A percentile compares a stretch with the other conserved stretches of the same genome.
Conservation (phyloP, 64 coral and sea anemone species). For the Actinia equina region DNA sequence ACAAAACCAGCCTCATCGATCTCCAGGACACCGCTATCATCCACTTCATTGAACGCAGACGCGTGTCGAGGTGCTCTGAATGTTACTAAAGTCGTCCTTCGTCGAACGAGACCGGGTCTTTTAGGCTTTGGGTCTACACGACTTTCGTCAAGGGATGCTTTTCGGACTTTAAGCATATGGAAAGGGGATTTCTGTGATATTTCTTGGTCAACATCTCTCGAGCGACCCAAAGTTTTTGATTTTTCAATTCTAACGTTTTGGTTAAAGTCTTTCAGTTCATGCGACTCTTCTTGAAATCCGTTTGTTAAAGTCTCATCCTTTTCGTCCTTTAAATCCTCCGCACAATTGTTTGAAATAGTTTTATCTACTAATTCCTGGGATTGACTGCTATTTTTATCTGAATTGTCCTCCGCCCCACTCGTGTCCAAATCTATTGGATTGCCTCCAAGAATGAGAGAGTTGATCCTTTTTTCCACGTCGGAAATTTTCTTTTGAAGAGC, state of each 20-base stretch:
- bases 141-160: conserved; percentile 33
- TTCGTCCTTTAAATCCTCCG: background rate
- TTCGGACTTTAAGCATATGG: conserved; percentile 17
- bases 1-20: conserved; percentile 81
- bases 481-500: conserved; percentile 37
- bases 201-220: background rate
- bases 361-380: background rate
- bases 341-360: background rate
- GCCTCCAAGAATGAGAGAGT: conserved; percentile 63
- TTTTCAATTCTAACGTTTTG: conserved; percentile 2
- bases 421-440: conserved; percentile 1
- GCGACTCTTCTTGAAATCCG: background rate
- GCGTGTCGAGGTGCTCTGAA: conserved; percentile 71
- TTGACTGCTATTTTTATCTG: background rate
- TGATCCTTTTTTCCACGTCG: conserved; percentile 64
- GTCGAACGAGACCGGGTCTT: conserved; percentile 19
- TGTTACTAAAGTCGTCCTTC: conserved; percentile 58
- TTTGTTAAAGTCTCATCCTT: conserved; percentile 16
- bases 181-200: conserved; percentile 32
- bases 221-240: background rate
- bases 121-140: conserved; percentile 2
- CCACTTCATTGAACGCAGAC: conserved; percentile 38
- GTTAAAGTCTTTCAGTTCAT: background rate
- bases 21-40: conserved; percentile 64
- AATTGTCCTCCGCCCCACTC: background rate